These are phyloP conservation scores for Drosophila histrio DNA, from an alignment of 2,888 invertebrate genomes.

Conservation along the genomic window DNA sequence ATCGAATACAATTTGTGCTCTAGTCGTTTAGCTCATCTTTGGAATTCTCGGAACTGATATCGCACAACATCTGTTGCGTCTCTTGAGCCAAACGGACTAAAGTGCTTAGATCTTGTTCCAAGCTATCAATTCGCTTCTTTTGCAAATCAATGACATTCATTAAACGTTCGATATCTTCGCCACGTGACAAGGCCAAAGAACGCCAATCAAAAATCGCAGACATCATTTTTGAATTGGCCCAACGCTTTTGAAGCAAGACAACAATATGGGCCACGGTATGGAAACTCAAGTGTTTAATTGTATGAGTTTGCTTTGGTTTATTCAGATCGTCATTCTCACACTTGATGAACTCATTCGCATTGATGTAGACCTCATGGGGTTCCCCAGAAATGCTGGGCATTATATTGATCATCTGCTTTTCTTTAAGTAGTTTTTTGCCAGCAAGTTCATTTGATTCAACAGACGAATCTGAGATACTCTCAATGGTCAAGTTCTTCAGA, in stretches of 20 bases:
- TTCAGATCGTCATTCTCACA: not conserved
- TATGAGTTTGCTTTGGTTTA: not conserved
- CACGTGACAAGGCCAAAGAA: constrained; percentile 38
- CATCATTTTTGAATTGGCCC: not conserved
- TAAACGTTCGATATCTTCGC: constrained; percentile 21
- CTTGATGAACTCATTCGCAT: not conserved
- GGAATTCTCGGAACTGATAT: constrained; percentile 1
- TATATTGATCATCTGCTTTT: not conserved
- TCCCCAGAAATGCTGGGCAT: not conserved
- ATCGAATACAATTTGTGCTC: no score
- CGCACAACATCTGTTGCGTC: constrained; percentile 34
- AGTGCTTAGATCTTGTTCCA: constrained; percentile 40
- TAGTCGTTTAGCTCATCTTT: not conserved
- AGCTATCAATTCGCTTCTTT: constrained; percentile 33
- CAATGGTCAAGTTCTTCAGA: not conserved
- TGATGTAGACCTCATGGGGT: not conserved
- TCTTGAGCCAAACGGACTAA: constrained; percentile 39
- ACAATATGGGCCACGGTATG: constrained; percentile 36
- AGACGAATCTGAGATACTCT: not conserved
- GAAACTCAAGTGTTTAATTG: constrained; percentile 3
- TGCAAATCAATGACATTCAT: constrained; percentile 36
- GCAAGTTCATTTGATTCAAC: not conserved
- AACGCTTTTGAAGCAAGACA: constrained; percentile 22
- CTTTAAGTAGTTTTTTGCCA: not conserved
- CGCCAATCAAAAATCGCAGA: constrained; percentile 41